Base-by-base conservation (phyloP, 2,888 invertebrate genomes). In the Colostygia pectinataria region DNA sequence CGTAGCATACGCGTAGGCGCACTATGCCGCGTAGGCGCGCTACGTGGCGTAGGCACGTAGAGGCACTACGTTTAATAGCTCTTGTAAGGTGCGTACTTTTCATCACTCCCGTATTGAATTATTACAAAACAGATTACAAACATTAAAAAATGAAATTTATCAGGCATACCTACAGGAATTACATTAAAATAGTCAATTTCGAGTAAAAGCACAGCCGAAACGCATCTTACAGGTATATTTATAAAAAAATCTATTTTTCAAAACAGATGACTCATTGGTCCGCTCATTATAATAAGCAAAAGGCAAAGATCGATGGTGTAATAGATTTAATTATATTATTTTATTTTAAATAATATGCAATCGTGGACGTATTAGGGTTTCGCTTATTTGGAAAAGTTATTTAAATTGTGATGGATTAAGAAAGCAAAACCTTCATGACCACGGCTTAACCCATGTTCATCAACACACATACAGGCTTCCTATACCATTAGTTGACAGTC, bases 221-320 rank as follows among this genome's bases (percentile, higher is more conserved):
- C 72, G 73, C 74, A 66, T 78, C 41, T 78, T 83, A 82, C 59
- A 70, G 69, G 71, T 68, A 67, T 71, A 70, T 76, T 73, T 74
- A 63, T 71, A 77, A 80, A 75, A 83, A 83, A 80, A 77, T 71
- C 76, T 80, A 81, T 71, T 65, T 74, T 76, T 69, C 71, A 80
- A 81, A 83, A 86, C 76, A 80, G 78, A 83, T 83, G 86, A 85
- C 83, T 77, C 84, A 39, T 88, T 90, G 89, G 89, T 90, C 89
- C 89, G 74, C 85, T 76, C 61, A 73, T 72, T 77, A n/a, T 78
- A 79, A 72, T 70, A 86, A 88, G 88, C 86, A 82, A 86, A 83
- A 88, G 85, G 87, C 86, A 74, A 72, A 75, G 61, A 59, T 75
- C 65, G 72, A 77, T 74, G 72, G 65, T 67, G 57, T 66, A 61